Evolutionary conservation across 2,888 invertebrate genomes (phyloP), one percentile per base, ranked within the genome.

Genomic region (Luperina testacea): DNA sequence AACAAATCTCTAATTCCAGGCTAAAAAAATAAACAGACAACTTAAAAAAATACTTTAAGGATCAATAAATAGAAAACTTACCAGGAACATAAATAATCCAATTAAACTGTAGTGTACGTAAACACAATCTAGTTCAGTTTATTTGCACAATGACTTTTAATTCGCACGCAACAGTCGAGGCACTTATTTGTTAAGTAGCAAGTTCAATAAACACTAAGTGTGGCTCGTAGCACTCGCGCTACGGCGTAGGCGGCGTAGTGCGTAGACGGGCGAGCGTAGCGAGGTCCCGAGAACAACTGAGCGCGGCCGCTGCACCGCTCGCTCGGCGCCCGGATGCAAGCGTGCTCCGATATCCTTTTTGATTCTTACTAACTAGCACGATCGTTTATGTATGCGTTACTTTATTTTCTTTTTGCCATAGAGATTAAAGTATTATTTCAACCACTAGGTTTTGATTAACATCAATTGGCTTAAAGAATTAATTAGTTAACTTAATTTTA

Each of bases 201-300:
- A 90, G 91, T 92, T 91, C 90, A 83, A 86, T 88, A 88, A 87
- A 87, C 92, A 92, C 90, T 91, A 82, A 13, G 86, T 84, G 82
- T 80, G 75, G 51, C 72, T 76, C 89, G 90, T 89, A 87, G 88
- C 90, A 87, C 88, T 88, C 85, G 83, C 87, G 89, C 89, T 89
- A 89, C 85, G 82, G 79, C 89, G 90, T 88, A 88, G 88, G 82
- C 84, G 80, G 80, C 88, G 90, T 86, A 78, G 87, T 71, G 83
- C 73, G 75, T 77, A 90, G 84, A 90, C 93, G 85, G 86, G 91
- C 91, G 91, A 84, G 77, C 92, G 89, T 86, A 84, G 81, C 89
- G 92, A 90, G 86, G 80, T 90, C 93, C 91, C 92, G 93, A 89
- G 92, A 91, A 87, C 92, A 88, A 95, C 95, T 95, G 94, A 93